Evolutionary conservation across 2,113 vertebrate species (phyloP), one percentile per base, ranked within the genome.

Genomic region (Nanger granti): DNA sequence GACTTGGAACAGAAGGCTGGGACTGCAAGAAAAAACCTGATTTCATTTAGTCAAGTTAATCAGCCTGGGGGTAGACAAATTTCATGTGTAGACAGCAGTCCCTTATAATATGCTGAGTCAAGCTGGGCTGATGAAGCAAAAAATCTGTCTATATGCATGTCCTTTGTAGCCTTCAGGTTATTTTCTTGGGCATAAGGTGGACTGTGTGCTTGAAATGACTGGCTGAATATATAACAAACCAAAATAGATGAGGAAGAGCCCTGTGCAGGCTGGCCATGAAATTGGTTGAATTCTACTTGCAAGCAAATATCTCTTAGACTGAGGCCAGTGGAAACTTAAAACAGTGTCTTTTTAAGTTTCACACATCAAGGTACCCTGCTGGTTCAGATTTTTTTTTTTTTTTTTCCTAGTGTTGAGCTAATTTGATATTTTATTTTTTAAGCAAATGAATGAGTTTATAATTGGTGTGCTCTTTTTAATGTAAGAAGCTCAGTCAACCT

Each of bases 41-140:
- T 69, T 94, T 87, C 26, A 22, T 84, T 83, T 88, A 82, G 57
- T 92, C 93, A 97, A 69, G 31, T 80, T 73, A 86, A 89, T 82
- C 82, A 85, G 89, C 96, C 97, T 28, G 37, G 69, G 66, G 89
- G 91, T 41, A 88, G 97, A 80, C 60, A 94, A 89, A 82, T 96
- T 66, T 95, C 60, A 92, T 93, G 62, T 55, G 57, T 37, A 94
- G 83, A 93, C 97, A 96, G 54, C 55, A 87, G 89, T 54, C 79
- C 55, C 76, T 64, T 59, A 20, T 93, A 89, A 87, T 93, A 91
- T 28, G 59, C 93, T 96, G 96, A 97, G 83, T 93, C 96, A 95
- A 62, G 24, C 76, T 91, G 79, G 62, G 83, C 94, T 92, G 86
- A 96, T 91, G 85, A 89, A 87, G 37, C 86, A 95, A 91, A 64